phyloP scores from a whole-genome alignment of 2,888 invertebrate species.

The Orchesella flavescens region DNA sequence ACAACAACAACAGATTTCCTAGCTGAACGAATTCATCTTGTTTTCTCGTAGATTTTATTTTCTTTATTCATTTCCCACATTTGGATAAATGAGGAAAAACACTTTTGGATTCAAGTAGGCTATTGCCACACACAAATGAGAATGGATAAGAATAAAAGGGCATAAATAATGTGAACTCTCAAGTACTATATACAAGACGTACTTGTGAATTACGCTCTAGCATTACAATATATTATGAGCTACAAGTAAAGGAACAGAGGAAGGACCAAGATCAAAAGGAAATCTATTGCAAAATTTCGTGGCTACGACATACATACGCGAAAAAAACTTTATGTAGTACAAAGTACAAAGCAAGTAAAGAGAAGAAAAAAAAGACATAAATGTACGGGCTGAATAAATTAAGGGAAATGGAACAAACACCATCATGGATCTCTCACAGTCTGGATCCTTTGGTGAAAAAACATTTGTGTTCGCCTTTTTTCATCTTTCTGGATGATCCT shows the following conservation, averaged over 20 bases:
- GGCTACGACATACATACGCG: background rate
- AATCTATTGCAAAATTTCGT: slow-evolving; percentile 21
- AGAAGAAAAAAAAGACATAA: too few species aligned
- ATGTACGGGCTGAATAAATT: background rate
- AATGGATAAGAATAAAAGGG: too few species aligned
- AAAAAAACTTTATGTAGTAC: background rate
- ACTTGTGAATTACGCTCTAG: too few species aligned
- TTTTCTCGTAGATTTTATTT: too few species aligned
- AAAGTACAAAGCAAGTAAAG: background rate
- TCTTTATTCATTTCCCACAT: background rate
- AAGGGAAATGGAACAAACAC: slow-evolving; percentile 13
- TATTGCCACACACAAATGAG: too few species aligned
- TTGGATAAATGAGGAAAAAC: slow-evolving; percentile 25
- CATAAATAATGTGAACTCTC: too few species aligned
- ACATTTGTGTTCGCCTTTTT: background rate
- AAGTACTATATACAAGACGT: too few species aligned
- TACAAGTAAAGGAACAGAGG: background rate
- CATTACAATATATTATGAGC: background rate
- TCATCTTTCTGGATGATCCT: slow-evolving; percentile 22
- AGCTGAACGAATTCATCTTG: too few species aligned
- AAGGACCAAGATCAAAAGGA: background rate
- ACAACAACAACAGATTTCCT: background rate
- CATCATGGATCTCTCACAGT: background rate
- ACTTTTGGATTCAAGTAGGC: too few species aligned
- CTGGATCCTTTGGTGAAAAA: too few species aligned